Percentiles rank a stretch among this genome's conserved stretches.
Evolutionary conservation across 2,888 invertebrate species (phyloP).

Genomic region (Atrina japonica): DNA sequence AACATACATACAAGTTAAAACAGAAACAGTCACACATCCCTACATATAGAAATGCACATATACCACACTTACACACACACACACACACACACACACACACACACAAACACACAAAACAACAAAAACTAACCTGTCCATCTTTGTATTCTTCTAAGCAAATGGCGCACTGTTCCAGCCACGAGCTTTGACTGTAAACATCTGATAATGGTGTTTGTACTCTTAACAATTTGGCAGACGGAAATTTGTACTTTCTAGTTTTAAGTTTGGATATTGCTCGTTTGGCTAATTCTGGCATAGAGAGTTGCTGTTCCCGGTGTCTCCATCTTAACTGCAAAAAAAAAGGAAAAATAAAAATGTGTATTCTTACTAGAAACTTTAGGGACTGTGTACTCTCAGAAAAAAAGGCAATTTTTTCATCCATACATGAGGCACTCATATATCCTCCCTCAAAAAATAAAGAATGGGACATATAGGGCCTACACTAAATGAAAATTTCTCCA

Average conservation of each 20-base stretch:
- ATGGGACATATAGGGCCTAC: too few relatives aligned
- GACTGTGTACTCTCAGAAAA: too few relatives aligned
- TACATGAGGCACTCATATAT: too few relatives aligned
- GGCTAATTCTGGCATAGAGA: constrained; percentile 63
- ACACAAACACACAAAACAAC: not conserved
- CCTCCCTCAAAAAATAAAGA: too few relatives aligned
- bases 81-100: too few relatives aligned
- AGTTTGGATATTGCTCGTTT: constrained; percentile 68
- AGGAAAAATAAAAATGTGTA: not conserved
- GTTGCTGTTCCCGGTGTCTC: constrained; percentile 65
- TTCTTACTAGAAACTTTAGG: not conserved
- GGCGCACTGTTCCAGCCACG: constrained; percentile 78
- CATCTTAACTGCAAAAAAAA: constrained; percentile 63
- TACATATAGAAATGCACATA: too few relatives aligned
- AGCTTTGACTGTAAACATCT: constrained; percentile 57
- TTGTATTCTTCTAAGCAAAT: constrained; percentile 82
- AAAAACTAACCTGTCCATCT: constrained; percentile 75
- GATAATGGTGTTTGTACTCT: constrained; percentile 50
- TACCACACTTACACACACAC: too few relatives aligned
- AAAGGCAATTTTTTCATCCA: too few relatives aligned
- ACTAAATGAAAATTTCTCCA: too few relatives aligned
- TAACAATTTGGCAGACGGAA: constrained; percentile 36
- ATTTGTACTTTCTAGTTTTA: constrained; percentile 67
- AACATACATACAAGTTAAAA: too few relatives aligned
- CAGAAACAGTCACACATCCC: too few relatives aligned